Percentiles rank a stretch among this genome's conserved stretches.
Conservation (phyloP, 2,797 vertebrate genomes). For the Danio choprae region DNA sequence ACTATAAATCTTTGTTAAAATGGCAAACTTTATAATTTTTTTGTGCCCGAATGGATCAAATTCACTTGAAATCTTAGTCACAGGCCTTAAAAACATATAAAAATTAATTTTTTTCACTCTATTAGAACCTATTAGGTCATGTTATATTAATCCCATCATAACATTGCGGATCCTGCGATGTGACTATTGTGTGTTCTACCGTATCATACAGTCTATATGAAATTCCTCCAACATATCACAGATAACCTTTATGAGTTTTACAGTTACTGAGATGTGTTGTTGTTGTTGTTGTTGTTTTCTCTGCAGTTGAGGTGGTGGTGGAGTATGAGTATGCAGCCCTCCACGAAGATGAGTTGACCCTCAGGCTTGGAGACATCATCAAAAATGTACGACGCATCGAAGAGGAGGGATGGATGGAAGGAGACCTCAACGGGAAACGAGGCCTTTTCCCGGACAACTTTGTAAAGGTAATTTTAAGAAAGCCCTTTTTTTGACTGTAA, state of each 20-base stretch:
- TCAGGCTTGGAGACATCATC: slow-evolving; percentile 90
- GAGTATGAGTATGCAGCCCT: slow-evolving; percentile 91
- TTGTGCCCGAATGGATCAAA: too few species aligned
- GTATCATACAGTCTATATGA: too few species aligned
- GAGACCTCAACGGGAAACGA: slow-evolving; percentile 89
- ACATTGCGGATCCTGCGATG: too few species aligned
- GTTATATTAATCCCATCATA: too few species aligned
- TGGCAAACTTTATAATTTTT: too few species aligned
- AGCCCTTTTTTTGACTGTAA: background rate
- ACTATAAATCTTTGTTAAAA: too few species aligned
- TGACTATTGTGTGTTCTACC: too few species aligned
- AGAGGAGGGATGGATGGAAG: slow-evolving; percentile 97
- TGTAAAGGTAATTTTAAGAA: slow-evolving; percentile 83
- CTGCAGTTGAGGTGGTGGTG: slow-evolving; percentile 90
- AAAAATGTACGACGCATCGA: slow-evolving; percentile 89
- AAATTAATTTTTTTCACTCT: too few species aligned
- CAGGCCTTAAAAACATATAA: too few species aligned
- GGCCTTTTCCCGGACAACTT: slow-evolving; percentile 98
- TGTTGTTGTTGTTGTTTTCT: background rate
- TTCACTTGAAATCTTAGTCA: too few species aligned
- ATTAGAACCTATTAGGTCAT: too few species aligned
- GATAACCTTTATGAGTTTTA: background rate
- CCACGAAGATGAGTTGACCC: slow-evolving; percentile 94
- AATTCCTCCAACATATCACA: background rate
- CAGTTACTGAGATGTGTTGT: background rate